These are phyloP conservation scores for Sitta europaea DNA, from an alignment of 2,113 vertebrate genomes.

Conservation along the genomic window DNA sequence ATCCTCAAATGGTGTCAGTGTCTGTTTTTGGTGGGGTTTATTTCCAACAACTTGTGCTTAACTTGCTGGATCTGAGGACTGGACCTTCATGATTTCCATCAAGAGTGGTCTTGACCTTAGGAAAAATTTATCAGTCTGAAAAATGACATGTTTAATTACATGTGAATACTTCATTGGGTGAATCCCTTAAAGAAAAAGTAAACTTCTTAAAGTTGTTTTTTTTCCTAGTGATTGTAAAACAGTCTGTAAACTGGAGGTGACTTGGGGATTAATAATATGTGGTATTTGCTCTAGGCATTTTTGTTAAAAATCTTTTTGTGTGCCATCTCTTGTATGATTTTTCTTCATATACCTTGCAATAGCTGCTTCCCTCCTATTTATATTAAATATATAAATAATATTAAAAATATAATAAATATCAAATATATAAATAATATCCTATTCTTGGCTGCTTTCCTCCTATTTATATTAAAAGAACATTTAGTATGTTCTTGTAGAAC, in stretches of 20 bases:
- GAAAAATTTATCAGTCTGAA: neutral
- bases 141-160: neutral
- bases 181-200: neutral
- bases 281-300: neutral
- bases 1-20: neutral
- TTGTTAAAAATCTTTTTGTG: neutral
- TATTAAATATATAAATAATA: too few relatives aligned
- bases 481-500: neutral
- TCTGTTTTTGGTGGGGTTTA: neutral
- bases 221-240: neutral
- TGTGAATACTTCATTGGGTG: neutral
- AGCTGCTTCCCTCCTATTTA: neutral
- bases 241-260: neutral
- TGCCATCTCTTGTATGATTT: neutral
- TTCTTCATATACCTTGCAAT: neutral
- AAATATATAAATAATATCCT: too few relatives aligned
- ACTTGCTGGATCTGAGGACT: neutral
- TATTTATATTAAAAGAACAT: neutral
- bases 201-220: neutral
- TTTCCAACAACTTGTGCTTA: neutral
- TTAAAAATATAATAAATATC: too few relatives aligned
- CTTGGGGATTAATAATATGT: neutral
- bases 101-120: neutral
- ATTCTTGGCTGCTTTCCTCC: neutral
- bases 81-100: neutral